Percentiles rank a stretch among this genome's conserved stretches.
phyloP scores from a whole-genome alignment of 2,113 vertebrate species.

The Rhombomys opimus region DNA sequence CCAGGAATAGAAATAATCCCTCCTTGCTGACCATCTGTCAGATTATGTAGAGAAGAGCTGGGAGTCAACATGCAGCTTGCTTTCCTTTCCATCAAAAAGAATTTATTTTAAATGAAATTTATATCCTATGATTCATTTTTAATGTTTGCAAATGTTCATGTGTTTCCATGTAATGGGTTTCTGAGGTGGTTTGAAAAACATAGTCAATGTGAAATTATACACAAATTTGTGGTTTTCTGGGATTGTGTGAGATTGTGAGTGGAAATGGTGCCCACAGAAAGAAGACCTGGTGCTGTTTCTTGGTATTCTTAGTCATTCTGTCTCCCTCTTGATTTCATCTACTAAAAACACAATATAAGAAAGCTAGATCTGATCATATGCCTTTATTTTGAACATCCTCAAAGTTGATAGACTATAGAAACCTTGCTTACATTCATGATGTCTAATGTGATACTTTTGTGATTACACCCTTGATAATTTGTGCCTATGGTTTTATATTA shows the following conservation, averaged over 20 bases:
- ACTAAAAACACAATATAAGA: not conserved
- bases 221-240: not conserved
- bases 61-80: not conserved
- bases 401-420: not conserved
- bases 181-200: not conserved
- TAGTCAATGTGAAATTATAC: not conserved
- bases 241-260: not conserved
- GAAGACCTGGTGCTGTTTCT: not conserved
- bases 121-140: slow-evolving; percentile 39
- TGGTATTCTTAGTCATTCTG: not conserved
- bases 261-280: not conserved
- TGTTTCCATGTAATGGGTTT: slow-evolving; percentile 4
- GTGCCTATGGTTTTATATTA: slow-evolving; percentile 7
- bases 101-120: slow-evolving; percentile 37
- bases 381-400: not conserved
- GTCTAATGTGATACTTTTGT: not conserved
- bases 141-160: slow-evolving; percentile 39
- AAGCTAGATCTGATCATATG: not conserved
- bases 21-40: not conserved
- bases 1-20: not conserved
- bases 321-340: not conserved
- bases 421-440: not conserved
- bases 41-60: not conserved
- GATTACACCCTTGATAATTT: not conserved
- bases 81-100: slow-evolving; percentile 31